These are phyloP conservation scores for Phorcus lineatus DNA, from an alignment of 2,888 invertebrate genomes.

Conservation along the genomic window DNA sequence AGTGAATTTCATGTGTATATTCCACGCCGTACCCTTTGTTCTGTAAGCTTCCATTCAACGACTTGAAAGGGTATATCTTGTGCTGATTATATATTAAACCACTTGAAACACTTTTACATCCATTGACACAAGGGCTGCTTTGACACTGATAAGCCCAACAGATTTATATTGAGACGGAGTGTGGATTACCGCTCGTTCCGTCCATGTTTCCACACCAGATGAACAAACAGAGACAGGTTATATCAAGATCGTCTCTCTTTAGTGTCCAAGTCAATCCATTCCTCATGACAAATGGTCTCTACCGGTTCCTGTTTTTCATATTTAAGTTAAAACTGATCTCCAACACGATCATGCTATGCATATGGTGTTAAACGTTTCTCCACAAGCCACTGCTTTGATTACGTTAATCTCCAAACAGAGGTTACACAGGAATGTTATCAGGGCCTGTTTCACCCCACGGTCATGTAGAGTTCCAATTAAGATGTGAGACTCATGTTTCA, in stretches of 20 bases:
- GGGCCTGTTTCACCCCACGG: neutral
- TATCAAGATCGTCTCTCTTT: too few relatives aligned
- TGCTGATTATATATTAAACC: slow-evolving; percentile 11
- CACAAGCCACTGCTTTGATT: slow-evolving; percentile 5
- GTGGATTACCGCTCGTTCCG: neutral
- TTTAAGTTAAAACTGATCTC: too few relatives aligned
- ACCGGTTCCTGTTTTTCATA: too few relatives aligned
- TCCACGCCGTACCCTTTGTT: neutral
- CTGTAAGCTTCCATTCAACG: neutral
- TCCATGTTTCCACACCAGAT: neutral
- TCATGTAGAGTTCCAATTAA: neutral
- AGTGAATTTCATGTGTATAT: neutral
- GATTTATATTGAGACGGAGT: neutral
- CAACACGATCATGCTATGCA: too few relatives aligned
- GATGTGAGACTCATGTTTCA: neutral
- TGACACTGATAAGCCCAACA: neutral
- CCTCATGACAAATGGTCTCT: too few relatives aligned
- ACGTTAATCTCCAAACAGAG: neutral
- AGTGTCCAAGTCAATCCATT: too few relatives aligned
- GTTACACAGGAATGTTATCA: neutral
- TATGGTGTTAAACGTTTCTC: neutral
- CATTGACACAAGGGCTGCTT: neutral
- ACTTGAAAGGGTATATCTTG: slow-evolving; percentile 1
- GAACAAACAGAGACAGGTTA: too few relatives aligned
- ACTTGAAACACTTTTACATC: neutral